Base-by-base conservation (phyloP, 2,113 vertebrate species). In the Scalopus aquaticus region DNA sequence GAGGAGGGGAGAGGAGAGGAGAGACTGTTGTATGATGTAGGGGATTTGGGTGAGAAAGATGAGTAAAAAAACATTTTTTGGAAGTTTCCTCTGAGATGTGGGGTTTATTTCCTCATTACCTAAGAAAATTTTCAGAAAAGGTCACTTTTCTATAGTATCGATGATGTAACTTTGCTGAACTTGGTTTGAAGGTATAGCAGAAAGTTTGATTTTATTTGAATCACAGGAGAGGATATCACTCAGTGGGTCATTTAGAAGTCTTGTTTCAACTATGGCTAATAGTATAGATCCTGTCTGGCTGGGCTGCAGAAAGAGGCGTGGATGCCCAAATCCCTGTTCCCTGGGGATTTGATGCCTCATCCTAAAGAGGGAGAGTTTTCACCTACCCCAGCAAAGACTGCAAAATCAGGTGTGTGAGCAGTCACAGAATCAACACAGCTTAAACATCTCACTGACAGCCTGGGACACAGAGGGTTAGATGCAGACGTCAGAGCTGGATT, bases 41-140 rank as follows among this genome's bases (percentile, higher is more conserved):
- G 20, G 11, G 17, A 6, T n/a, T 22, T 44, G 12, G 49, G 7
- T 24, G 65, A n/a, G 8, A 24, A 64, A 51, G 26, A 19, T 62
- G 64, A 74, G 16, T 39, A 22, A 37, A 73, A 93, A 56, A 79
- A 46, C 0, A 37, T 67, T 78, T 90, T 73, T 19, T 6, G 20
- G 12, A 13, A 15, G 56, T 85, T 92, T 95, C 32, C 62, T 76
- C 39, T 87, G 78, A 22, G n/a, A 9, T 74, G 24, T 54, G 56
- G 85, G 32, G 4, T 58, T 0, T 85, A 62, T 37, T 70, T 90
- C 17, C 6, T 16, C 1, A 56, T 54, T 28, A 13, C n/a, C 19
- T 87, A 69, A 74, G 74, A 42, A 84, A 87, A 73, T 15, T 65
- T 86, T 64, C 22, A 73, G 73, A 81, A 78, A 87, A 88, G 44